Percentiles rank a stretch among this genome's conserved stretches.
phyloP scores from a whole-genome alignment of 2,797 vertebrate genomes.

The Lepidocolaptes lacrymiger region DNA sequence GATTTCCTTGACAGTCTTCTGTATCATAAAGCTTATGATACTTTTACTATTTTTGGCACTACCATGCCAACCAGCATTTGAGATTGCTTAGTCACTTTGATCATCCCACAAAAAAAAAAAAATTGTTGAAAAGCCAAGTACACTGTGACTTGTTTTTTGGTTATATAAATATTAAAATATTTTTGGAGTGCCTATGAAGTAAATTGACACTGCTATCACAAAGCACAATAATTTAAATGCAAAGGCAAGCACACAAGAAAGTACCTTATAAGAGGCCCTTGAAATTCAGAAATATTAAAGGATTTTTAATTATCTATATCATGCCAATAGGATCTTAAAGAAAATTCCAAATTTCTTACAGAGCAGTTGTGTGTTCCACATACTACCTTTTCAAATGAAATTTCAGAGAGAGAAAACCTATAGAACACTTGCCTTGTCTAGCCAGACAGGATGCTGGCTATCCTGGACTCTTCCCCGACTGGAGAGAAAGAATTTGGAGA shows the following conservation, averaged over 20 bases:
- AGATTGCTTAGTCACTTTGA: not conserved
- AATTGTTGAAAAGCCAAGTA: not conserved
- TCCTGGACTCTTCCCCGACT: constrained; percentile 91
- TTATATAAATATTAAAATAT: not conserved
- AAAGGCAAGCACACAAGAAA: not conserved
- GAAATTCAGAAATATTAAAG: not conserved
- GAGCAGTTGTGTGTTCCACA: not conserved
- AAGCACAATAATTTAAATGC: not conserved
- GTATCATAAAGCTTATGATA: not conserved
- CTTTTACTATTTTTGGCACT: not conserved
- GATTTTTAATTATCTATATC: not conserved
- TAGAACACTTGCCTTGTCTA: constrained; percentile 86
- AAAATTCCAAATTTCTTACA: not conserved
- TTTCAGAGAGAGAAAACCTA: not conserved
- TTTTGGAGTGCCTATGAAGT: not conserved
- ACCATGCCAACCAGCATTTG: not conserved
- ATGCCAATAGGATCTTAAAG: not conserved
- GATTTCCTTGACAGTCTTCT: not conserved
- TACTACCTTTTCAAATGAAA: not conserved
- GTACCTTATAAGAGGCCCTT: not conserved
- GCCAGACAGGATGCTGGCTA: constrained; percentile 80
- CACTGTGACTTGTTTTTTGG: not conserved
- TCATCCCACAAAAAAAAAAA: not conserved
- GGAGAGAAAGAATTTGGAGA: constrained; percentile 95
- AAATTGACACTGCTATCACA: not conserved